Base-by-base conservation (phyloP, 2,797 vertebrate species). In the Sparidentex hasta region DNA sequence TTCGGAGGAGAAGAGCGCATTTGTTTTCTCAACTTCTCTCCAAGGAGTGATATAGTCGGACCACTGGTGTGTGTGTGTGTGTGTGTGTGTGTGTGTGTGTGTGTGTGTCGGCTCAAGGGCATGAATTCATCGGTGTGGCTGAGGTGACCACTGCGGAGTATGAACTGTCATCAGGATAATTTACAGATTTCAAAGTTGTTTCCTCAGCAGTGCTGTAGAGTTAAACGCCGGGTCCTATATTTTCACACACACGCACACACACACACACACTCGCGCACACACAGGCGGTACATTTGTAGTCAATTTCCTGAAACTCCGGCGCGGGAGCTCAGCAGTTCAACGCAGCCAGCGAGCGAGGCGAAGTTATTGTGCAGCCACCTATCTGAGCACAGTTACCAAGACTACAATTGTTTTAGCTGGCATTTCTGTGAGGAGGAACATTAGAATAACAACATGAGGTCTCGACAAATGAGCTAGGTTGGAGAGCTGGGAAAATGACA, bases 161-260 rank as follows among this genome's bases (percentile, higher is more conserved):
- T 84, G 84, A 88, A 88, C 87, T 91, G 87, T 93, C 88, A 90
- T 78, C 33, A 4, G 64, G 65, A 82, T 90, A 82, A 90, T 92
- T 91, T 76, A 76, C 74, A 87, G 66, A 78, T 88, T 83, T 93
- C 83, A 87, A 82, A 72, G 64, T 84, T 71, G 68, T 85, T 88
- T 86, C 80, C 83, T 77, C 76, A 54, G 61, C 66, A 55, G 54
- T 57, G 57, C 64, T 57, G 47, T 69, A 33, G 71, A 73, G 63
- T 50, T 61, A 12, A 59, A 61, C 0, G 0, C 21, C 14, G 0
- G 51, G 33, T 65, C 17, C 29, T 52, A 20, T 27, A 57, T 58
- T 47, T 44, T 16, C n/a, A 67, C 47, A 78, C 71, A 72, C 48
- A 2, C 57, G 75, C 71, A 72, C 9, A 59, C 48, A 2, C 57